These are phyloP conservation scores for Chlorocebus sabaeus DNA, from an alignment of 2,113 vertebrate species.

Conservation along the genomic window DNA sequence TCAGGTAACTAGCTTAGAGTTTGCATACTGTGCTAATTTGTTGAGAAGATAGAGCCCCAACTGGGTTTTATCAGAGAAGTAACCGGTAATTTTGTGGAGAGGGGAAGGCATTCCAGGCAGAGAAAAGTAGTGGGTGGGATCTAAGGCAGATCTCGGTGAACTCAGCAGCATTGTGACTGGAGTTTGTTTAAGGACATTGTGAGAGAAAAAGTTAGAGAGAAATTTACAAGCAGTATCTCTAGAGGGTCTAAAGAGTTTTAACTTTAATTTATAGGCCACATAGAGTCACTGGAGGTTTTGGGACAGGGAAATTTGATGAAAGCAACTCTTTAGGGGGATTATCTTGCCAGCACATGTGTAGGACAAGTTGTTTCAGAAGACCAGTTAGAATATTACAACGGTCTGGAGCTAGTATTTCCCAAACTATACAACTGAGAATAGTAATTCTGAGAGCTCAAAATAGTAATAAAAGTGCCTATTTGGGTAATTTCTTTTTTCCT, in stretches of 20 bases:
- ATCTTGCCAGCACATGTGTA: not conserved
- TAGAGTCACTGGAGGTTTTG: not conserved
- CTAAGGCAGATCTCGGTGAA: not conserved
- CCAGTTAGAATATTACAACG: not conserved
- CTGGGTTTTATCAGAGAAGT: not conserved
- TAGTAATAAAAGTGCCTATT: not conserved
- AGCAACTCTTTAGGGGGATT: not conserved
- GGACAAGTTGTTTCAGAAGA: not conserved
- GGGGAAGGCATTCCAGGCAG: not conserved
- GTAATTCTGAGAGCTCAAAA: not conserved
- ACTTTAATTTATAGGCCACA: not conserved
- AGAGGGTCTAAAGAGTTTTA: not conserved
- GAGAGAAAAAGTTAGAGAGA: not conserved
- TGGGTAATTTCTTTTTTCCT: not conserved
- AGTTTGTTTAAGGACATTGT: constrained; percentile 28
- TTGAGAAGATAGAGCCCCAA: not conserved
- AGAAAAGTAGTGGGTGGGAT: not conserved
- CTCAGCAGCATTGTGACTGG: constrained; percentile 10
- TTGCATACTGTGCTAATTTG: not conserved
- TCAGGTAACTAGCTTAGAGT: not conserved
- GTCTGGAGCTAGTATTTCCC: not conserved
- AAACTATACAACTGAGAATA: not conserved
- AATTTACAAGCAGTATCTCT: not conserved
- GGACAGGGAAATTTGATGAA: not conserved
- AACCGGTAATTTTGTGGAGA: not conserved